Percentiles rank a stretch among this genome's conserved stretches.
Conservation (phyloP, 1,140 invertebrate species). For the Cydia pomonella region DNA sequence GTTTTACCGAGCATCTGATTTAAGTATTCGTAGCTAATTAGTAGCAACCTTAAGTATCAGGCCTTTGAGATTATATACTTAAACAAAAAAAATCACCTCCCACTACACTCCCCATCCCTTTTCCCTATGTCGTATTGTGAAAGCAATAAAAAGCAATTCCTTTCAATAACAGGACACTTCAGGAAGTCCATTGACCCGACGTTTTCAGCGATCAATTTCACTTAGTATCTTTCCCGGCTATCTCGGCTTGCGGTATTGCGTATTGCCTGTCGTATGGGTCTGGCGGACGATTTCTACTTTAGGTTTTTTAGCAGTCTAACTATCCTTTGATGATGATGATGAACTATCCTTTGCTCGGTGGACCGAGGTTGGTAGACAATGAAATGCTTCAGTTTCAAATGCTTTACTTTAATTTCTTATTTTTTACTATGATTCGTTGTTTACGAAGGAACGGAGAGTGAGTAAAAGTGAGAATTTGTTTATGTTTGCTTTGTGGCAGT, state of each 20-base stretch:
- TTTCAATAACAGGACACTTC: slow-evolving; percentile 25
- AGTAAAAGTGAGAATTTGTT: too few species aligned
- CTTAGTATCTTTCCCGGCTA: slow-evolving; percentile 25
- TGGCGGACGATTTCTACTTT: background rate
- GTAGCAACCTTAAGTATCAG: too few species aligned
- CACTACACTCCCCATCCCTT: background rate
- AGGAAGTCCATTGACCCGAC: slow-evolving; percentile 14
- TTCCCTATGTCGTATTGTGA: background rate
- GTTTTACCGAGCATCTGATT: too few species aligned
- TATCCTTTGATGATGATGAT: too few species aligned
- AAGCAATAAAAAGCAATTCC: slow-evolving; percentile 14
- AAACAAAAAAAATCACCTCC: too few species aligned
- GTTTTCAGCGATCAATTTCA: slow-evolving; percentile 22
- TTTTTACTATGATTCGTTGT: too few species aligned
- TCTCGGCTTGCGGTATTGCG: slow-evolving; percentile 6
- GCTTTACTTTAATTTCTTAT: too few species aligned
- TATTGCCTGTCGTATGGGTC: background rate
- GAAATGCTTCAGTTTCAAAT: too few species aligned
- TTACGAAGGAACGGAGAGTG: too few species aligned
- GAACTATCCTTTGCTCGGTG: background rate
- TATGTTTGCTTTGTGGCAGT: too few species aligned
- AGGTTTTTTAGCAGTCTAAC: background rate
- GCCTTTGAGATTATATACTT: background rate
- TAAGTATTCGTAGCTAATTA: too few species aligned
- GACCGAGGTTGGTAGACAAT: background rate